These are phyloP conservation scores for Rhinoderma darwinii DNA, from an alignment of 2,113 vertebrate genomes.

Conservation along the genomic window DNA sequence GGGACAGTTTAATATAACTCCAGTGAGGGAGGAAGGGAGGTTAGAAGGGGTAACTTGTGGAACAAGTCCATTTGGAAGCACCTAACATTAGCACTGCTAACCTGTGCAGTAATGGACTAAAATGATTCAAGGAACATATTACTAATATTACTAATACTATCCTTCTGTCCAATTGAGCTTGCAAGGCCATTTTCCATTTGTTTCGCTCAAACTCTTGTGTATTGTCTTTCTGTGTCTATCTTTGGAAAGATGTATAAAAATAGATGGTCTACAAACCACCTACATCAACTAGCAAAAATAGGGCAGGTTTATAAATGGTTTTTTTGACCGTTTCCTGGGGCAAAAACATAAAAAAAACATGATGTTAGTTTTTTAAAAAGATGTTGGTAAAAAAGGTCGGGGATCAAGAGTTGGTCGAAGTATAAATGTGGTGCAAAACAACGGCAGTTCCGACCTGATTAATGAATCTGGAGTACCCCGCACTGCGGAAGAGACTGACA, in stretches of 20 bases:
- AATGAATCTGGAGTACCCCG: too few species aligned
- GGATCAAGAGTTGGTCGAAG: too few species aligned
- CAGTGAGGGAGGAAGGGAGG: conserved; percentile 20
- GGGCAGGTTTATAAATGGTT: too few species aligned
- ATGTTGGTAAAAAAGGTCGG: too few species aligned
- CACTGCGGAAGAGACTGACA: too few species aligned
- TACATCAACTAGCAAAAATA: background rate
- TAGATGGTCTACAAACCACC: background rate
- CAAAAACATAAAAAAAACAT: too few species aligned
- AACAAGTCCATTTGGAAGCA: conserved; percentile 44
- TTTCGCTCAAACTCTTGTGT: background rate
- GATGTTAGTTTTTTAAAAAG: too few species aligned
- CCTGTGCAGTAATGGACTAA: background rate
- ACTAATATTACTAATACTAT: background rate
- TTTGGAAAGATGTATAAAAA: background rate
- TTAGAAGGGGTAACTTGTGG: conserved; percentile 33
- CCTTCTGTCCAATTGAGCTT: background rate
- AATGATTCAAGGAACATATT: background rate
- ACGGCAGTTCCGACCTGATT: too few species aligned
- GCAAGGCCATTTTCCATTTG: background rate
- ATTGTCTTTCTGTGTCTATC: background rate
- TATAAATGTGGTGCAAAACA: too few species aligned
- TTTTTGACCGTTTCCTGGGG: too few species aligned
- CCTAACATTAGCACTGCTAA: background rate
- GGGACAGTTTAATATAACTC: conserved; percentile 55